Percentiles rank a stretch among this genome's conserved stretches.
phyloP scores from a whole-genome alignment of 2,113 vertebrate genomes.

The Tenebrosternarchus preto region DNA sequence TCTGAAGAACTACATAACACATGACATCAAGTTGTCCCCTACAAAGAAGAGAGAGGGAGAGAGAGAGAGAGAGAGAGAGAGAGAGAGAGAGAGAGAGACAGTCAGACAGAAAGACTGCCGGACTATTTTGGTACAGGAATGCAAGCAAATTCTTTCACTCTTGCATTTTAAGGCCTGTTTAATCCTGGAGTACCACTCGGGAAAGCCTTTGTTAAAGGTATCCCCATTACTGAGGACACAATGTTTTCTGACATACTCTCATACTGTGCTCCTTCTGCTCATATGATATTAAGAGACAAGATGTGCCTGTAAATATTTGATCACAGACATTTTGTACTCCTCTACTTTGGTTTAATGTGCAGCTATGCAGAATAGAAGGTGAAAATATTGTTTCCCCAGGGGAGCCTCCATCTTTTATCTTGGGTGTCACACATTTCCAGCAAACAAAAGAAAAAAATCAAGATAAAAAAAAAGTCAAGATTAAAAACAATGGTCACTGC shows the following conservation, averaged over 20 bases:
- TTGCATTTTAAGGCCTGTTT: background rate
- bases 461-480: background rate
- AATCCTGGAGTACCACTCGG: no score
- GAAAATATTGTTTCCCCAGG: slow-evolving; percentile 4
- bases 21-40: no score
- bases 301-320: slow-evolving; percentile 19
- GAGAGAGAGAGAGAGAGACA: no score
- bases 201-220: background rate
- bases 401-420: background rate
- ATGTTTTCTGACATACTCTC: background rate
- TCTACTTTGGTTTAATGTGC: background rate
- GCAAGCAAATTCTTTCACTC: no score
- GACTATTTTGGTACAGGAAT: no score
- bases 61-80: no score
- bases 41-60: no score
- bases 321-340: slow-evolving; percentile 15
- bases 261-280: background rate
- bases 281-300: background rate
- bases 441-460: background rate
- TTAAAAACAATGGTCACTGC: background rate
- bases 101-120: no score
- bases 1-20: no score
- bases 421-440: background rate
- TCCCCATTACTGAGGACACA: background rate
- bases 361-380: background rate